These are phyloP conservation scores for Desmophyllum pertusum DNA, from an alignment of 92 coral and sea anemone genomes.

Conservation along the genomic window DNA sequence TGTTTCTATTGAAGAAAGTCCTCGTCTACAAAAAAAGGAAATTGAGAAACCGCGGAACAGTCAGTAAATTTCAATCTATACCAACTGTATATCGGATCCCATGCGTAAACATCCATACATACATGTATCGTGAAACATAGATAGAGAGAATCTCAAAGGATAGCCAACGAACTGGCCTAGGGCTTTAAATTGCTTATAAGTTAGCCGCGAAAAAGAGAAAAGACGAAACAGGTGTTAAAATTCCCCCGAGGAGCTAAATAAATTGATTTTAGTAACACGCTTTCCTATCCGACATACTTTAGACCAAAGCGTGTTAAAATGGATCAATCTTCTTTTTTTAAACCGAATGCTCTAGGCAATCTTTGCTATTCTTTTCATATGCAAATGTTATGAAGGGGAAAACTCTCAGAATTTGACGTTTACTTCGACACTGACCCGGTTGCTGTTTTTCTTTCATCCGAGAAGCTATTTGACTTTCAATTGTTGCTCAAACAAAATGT, in stretches of 20 bases:
- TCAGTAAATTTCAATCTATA: background rate
- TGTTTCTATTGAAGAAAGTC: background rate
- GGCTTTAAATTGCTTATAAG: conserved; percentile 19
- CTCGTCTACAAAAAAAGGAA: conserved; percentile 3
- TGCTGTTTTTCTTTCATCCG: background rate
- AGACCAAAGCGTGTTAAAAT: conserved; percentile 27
- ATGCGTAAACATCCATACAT: background rate
- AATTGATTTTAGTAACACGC: conserved; percentile 4
- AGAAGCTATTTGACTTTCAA: conserved; percentile 33
- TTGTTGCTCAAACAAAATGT: conserved; percentile 31
- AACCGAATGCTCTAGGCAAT: conserved; percentile 11
- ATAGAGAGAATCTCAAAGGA: conserved; percentile 1
- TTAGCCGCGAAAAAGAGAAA: background rate
- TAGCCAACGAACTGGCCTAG: background rate
- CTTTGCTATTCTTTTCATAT: background rate
- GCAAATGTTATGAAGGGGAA: conserved; percentile 24
- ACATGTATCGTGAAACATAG: background rate
- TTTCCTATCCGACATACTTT: conserved; percentile 6
- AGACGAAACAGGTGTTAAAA: conserved; percentile 9
- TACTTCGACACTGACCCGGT: background rate
- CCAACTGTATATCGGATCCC: background rate
- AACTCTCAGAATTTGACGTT: conserved; percentile 15
- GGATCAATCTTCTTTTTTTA: background rate
- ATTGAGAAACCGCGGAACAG: background rate
- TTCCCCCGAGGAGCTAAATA: conserved; percentile 24